Percentiles rank a stretch among this genome's conserved stretches.
Conservation (phyloP, 2,113 vertebrate genomes). For the Rutilus rutilus region DNA sequence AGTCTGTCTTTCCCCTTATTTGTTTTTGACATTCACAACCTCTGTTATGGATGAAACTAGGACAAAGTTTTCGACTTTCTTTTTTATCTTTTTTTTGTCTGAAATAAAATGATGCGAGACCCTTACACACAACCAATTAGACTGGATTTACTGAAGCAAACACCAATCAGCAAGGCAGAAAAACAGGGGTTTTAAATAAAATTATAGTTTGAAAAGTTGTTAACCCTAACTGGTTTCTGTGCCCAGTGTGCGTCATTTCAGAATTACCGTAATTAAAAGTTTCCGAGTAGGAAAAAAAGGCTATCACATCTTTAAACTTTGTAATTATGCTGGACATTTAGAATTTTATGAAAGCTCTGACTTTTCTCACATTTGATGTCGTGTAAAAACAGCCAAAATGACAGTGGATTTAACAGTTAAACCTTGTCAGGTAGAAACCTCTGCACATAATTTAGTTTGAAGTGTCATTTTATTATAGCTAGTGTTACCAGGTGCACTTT, state of each 20-base stretch:
- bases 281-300: not conserved
- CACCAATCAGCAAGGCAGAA: not conserved
- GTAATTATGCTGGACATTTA: not conserved
- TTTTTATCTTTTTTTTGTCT: not conserved
- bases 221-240: not conserved
- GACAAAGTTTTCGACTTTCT: not conserved
- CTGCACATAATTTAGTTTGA: not conserved
- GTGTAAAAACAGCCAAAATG: not conserved
- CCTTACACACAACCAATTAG: not conserved
- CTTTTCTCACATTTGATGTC: not conserved
- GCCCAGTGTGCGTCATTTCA: not conserved
- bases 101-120: not conserved
- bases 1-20: constrained; percentile 47
- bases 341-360: not conserved
- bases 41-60: not conserved
- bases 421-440: not conserved
- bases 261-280: not conserved
- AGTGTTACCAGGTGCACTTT: not conserved
- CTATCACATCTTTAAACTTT: not conserved
- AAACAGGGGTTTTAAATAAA: not conserved
- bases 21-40: constrained; percentile 24
- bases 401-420: not conserved
- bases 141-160: not conserved
- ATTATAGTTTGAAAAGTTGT: not conserved
- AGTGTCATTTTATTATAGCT: not conserved